Percentiles rank a stretch among this genome's conserved stretches.
phyloP scores from a whole-genome alignment of 2,797 vertebrate species.

The Dryobates pubescens region DNA sequence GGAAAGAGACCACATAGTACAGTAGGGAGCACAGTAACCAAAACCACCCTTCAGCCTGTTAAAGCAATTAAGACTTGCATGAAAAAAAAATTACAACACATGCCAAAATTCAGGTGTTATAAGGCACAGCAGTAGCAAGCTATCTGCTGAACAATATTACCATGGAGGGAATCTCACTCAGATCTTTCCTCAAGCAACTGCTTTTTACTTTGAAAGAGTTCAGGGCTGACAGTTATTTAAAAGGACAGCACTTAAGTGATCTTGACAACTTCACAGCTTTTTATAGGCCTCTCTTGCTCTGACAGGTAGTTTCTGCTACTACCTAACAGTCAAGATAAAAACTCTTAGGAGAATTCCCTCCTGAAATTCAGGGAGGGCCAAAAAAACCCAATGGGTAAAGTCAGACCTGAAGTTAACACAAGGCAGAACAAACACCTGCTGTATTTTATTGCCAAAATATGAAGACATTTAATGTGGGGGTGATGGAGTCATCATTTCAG shows the following conservation, averaged over 20 bases:
- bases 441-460: not conserved
- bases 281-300: slow-evolving; percentile 27
- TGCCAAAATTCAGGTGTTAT: not conserved
- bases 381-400: slow-evolving; percentile 24
- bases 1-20: not conserved
- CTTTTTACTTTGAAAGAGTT: slow-evolving; percentile 38
- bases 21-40: slow-evolving; percentile 15
- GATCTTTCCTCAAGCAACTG: slow-evolving; percentile 33
- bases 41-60: not conserved
- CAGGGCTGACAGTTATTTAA: slow-evolving; percentile 43
- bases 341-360: not conserved
- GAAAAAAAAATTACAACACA: not conserved
- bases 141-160: not conserved
- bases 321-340: slow-evolving; percentile 20
- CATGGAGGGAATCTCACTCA: slow-evolving; percentile 26
- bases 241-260: slow-evolving; percentile 50
- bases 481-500: not conserved
- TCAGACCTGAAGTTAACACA: slow-evolving; percentile 3
- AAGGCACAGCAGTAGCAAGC: not conserved
- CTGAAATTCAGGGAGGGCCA: not conserved
- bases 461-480: not conserved
- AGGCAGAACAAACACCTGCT: not conserved
- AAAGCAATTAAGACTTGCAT: not conserved
- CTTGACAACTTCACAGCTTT: slow-evolving; percentile 49
- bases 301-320: slow-evolving; percentile 54